A percentile compares a stretch with the other conserved stretches of the same genome.
These are phyloP conservation scores for Calameuta pallipes DNA, from an alignment of 2,888 invertebrate genomes.

Conservation along the genomic window DNA sequence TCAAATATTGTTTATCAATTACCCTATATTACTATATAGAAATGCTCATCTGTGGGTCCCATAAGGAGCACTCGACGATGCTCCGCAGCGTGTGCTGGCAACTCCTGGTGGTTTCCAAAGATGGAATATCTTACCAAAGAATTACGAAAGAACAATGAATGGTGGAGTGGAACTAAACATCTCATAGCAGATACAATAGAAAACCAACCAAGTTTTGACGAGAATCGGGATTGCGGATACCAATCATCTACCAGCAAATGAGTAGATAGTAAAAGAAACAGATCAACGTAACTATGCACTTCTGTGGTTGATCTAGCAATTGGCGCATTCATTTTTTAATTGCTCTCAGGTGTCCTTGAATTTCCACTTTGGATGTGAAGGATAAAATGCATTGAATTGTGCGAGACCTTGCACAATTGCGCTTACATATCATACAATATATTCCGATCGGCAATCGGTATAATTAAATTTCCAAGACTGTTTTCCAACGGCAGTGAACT, in stretches of 20 bases:
- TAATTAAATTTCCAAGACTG: background rate
- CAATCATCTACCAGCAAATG: slow-evolving; percentile 46
- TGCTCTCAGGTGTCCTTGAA: background rate
- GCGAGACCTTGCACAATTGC: background rate
- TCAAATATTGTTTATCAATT: background rate
- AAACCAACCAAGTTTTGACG: slow-evolving; percentile 41
- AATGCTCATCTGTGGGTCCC: slow-evolving; percentile 27
- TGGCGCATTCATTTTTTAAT: background rate
- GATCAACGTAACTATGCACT: background rate
- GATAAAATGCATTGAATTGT: background rate
- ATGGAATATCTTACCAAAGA: slow-evolving; percentile 47
- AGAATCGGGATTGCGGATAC: slow-evolving; percentile 52
- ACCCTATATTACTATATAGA: slow-evolving; percentile 23
- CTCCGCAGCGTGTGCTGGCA: slow-evolving; percentile 20
- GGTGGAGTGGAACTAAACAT: slow-evolving; percentile 22
- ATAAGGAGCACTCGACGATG: slow-evolving; percentile 29
- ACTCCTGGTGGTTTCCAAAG: slow-evolving; percentile 45
- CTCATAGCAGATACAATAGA: slow-evolving; percentile 23
- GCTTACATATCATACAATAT: background rate
- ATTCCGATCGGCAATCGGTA: background rate
- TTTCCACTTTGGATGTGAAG: background rate
- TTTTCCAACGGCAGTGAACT: background rate
- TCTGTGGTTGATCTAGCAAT: background rate
- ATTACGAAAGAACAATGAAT: slow-evolving; percentile 35
- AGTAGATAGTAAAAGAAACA: background rate